Percentiles rank a stretch among this genome's conserved stretches.
Evolutionary conservation across 2,797 vertebrate species (phyloP).

Genomic region (Propithecus deckenii): DNA sequence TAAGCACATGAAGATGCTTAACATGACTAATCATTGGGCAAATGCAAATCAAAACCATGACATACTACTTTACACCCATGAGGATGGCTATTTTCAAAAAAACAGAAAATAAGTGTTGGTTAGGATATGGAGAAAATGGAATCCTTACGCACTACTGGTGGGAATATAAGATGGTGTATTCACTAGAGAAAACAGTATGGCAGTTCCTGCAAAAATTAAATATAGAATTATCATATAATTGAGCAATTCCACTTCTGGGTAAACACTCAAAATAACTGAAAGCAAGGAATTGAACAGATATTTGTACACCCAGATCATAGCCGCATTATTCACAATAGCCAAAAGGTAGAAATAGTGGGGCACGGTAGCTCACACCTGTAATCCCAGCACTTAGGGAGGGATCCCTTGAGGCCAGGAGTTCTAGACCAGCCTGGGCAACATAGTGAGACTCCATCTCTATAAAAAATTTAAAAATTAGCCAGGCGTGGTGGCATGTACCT

Average conservation of each 20-base stretch:
- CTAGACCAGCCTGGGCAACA: neutral
- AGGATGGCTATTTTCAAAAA: neutral
- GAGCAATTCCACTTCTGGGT: neutral
- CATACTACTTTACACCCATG: neutral
- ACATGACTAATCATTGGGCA: neutral
- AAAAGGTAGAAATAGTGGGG: neutral
- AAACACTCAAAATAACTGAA: neutral
- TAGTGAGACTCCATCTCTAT: neutral
- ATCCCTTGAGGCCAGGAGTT: neutral
- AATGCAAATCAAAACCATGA: neutral
- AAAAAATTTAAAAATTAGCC: neutral
- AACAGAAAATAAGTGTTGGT: neutral
- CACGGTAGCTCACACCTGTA: neutral
- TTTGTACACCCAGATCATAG: neutral
- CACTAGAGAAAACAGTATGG: neutral
- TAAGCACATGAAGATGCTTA: neutral
- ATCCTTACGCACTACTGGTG: neutral
- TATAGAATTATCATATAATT: neutral
- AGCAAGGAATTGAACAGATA: neutral
- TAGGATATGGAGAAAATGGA: neutral
- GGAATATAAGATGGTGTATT: neutral
- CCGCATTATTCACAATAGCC: neutral
- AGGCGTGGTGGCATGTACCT: neutral
- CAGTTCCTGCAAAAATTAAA: neutral
- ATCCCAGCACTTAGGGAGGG: neutral